Evolutionary conservation across 2,888 invertebrate species (phyloP).

Genomic region (Metopia argyrocephala): DNA sequence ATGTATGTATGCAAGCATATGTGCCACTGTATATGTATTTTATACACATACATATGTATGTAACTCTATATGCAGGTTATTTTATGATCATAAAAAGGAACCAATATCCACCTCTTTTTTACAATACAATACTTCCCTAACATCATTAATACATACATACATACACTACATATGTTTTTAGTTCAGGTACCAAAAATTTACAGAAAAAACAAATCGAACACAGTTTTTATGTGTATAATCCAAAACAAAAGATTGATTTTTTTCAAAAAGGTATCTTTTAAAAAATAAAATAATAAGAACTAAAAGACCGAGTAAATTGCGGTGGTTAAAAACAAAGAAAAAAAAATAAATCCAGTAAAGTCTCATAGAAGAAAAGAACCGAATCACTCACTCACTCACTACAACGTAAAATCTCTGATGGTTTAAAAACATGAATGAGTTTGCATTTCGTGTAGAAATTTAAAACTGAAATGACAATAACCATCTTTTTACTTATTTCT

Average conservation of each 20-base stretch:
- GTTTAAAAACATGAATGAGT: slow-evolving; percentile 5
- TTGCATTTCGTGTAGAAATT: slow-evolving; percentile 6
- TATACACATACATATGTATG: neutral
- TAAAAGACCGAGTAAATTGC: neutral
- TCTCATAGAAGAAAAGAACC: neutral
- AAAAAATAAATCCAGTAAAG: neutral
- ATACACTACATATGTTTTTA: too few relatives aligned
- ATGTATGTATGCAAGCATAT: too few relatives aligned
- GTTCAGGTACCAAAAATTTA: slow-evolving; percentile 33
- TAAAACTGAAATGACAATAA: neutral
- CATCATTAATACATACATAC: too few relatives aligned
- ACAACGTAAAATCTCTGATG: too few relatives aligned
- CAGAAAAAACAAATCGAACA: neutral
- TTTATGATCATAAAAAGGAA: slow-evolving; percentile 2
- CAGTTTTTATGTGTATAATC: slow-evolving; percentile 7
- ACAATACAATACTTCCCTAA: too few relatives aligned
- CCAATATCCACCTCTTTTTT: neutral
- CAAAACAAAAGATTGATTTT: slow-evolving; percentile 44
- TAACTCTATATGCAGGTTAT: slow-evolving; percentile 5
- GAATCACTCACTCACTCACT: neutral
- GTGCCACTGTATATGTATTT: neutral
- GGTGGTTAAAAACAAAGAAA: neutral
- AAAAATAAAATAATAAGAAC: slow-evolving; percentile 7
- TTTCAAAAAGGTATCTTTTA: slow-evolving; percentile 37
- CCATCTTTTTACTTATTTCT: neutral